Evolutionary conservation across 2,797 vertebrate species (phyloP), one percentile per base, ranked within the genome.

Genomic region (Stomatorhinus walkeri): DNA sequence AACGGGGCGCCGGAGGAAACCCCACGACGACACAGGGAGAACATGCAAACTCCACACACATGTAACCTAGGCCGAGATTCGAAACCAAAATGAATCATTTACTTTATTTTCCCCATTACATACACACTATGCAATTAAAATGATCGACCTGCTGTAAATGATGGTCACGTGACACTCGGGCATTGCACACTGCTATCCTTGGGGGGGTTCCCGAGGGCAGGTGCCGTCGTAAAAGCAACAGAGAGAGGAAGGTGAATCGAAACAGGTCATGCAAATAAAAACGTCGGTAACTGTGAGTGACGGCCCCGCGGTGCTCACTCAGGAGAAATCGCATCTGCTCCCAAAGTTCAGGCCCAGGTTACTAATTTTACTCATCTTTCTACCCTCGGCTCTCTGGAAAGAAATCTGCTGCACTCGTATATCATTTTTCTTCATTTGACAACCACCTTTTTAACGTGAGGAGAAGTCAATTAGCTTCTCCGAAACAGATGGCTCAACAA

Each of bases 381-480:
- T 3, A 32, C 85, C 22, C 52, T 40, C 36, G 24, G 14, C 86
- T 83, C 85, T 48, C 89, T 64, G 85, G 28, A 32, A 64, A 48
- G 36, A 49, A 85, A 81, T 84, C 51, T 46, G 87, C 76, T 16
- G 56, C 61, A 40, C 79, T 54, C 54, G 36, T 56, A 46, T 85
- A 86, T 89, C 87, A 76, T 89, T 86, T 89, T 88, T 89, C 89
- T 89, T 89, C 87, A 84, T 89, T 89, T 89, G 87, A 85, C 87
- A 89, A 76, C n/a, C 87, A 89, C 81, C 79, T 89, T 89, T 89
- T 88, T 89, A 87, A 87, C 72, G 76, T 87, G 86, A 88, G 76
- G 54, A 89, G 76, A 87, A 87, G 87, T 89, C 86, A 89, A 89
- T 88, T 85, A 89, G 89, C 87, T 86, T 72, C 89, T 88, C 79